Evolutionary conservation across 2,888 invertebrate genomes (phyloP).

Genomic region (Epicampocera succincta): DNA sequence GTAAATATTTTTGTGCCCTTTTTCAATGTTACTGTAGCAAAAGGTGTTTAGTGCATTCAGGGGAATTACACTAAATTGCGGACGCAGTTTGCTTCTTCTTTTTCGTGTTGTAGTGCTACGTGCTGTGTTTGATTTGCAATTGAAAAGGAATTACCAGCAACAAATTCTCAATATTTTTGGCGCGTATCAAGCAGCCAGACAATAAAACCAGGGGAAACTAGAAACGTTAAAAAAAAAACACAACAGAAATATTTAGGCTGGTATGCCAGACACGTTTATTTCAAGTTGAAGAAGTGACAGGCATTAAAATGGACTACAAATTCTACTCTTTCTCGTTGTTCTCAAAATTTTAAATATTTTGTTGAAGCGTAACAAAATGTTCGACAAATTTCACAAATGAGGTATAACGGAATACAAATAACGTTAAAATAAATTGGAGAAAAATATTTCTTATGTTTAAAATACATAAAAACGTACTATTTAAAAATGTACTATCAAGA

Average conservation of each 20-base stretch:
- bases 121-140: conserved; percentile 68
- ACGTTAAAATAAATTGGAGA: background rate
- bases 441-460: background rate
- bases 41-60: conserved; percentile 68
- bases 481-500: too few relatives aligned
- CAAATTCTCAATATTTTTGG: conserved; percentile 52
- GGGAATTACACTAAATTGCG: conserved; percentile 49
- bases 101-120: conserved; percentile 37
- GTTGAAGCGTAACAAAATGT: background rate
- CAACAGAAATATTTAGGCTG: conserved; percentile 49
- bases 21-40: conserved; percentile 31
- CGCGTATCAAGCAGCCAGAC: conserved; percentile 50
- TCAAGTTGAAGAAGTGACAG: conserved; percentile 68
- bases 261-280: conserved; percentile 71
- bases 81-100: conserved; percentile 26
- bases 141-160: conserved; percentile 65
- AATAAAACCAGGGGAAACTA: conserved; percentile 32
- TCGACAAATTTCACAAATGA: conserved; percentile 1
- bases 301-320: conserved; percentile 66
- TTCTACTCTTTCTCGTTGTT: conserved; percentile 23
- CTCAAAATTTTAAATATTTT: conserved; percentile 17
- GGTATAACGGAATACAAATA: conserved; percentile 1
- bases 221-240: background rate
- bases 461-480: too few relatives aligned
- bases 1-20: conserved; percentile 16